Conservation (phyloP, 2,888 invertebrate species). For the Polydrusus cervinus region DNA sequence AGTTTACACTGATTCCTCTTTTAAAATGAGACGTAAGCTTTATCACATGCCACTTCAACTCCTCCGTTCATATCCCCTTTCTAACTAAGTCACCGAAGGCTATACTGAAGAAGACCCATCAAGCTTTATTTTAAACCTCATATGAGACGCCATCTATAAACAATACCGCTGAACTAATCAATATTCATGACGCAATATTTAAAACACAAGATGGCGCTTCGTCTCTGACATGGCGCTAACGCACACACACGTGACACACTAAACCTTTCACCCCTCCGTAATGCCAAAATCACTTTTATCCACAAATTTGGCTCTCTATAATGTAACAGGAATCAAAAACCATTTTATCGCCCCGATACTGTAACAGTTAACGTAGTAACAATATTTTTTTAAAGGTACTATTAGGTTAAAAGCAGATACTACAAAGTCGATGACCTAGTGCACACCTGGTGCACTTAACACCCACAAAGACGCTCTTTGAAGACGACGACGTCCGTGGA, state of each 20-base stretch:
- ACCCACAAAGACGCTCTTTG: slow-evolving; percentile 50
- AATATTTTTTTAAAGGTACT: no score
- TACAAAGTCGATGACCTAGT: slow-evolving; percentile 9
- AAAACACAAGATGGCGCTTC: slow-evolving; percentile 48
- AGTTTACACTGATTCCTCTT: no score
- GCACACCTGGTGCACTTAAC: slow-evolving; percentile 47
- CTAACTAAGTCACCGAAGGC: no score
- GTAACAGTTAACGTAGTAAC: no score
- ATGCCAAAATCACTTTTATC: neutral
- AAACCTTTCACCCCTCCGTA: neutral
- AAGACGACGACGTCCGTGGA: slow-evolving; percentile 59
- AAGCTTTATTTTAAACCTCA: no score
- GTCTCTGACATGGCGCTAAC: slow-evolving; percentile 16
- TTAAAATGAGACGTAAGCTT: no score
- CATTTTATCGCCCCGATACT: no score
- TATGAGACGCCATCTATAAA: slow-evolving; percentile 37
- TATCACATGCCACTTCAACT: no score
- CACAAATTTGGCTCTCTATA: neutral
- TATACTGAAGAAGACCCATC: no score
- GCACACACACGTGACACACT: slow-evolving; percentile 33
- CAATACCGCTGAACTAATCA: slow-evolving; percentile 44
- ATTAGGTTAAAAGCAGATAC: neutral
- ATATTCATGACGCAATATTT: slow-evolving; percentile 48
- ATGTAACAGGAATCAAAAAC: neutral
- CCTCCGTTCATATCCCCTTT: no score